A percentile compares a stretch with the other conserved stretches of the same genome.
Evolutionary conservation across 1,140 invertebrate species (phyloP).

Genomic region (Sweltsa coloradensis): DNA sequence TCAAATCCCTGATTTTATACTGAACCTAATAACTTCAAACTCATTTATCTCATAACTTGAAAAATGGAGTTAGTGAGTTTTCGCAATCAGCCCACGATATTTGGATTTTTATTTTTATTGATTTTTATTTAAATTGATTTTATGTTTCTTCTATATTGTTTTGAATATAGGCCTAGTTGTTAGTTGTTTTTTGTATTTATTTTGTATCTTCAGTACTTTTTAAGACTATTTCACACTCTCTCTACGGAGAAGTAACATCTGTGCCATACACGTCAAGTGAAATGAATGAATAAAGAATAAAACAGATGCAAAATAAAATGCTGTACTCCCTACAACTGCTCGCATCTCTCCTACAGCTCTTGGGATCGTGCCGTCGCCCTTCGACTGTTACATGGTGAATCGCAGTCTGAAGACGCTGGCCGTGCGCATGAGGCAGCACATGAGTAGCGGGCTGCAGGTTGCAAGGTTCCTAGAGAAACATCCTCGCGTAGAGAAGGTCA

Average conservation of each 20-base stretch:
- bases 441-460: slow-evolving; percentile 60
- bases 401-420: slow-evolving; percentile 90
- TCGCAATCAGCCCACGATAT: no score
- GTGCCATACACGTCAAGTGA: background rate
- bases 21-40: no score
- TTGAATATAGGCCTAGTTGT: no score
- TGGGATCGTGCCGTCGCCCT: slow-evolving; percentile 89
- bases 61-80: no score
- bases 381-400: slow-evolving; percentile 90
- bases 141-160: no score
- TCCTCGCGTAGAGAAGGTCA: slow-evolving; percentile 28
- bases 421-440: slow-evolving; percentile 82
- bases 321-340: no score
- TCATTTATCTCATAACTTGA: no score
- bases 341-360: slow-evolving; percentile 41
- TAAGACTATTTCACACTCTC: background rate
- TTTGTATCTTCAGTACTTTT: background rate
- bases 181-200: background rate
- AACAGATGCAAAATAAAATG: no score
- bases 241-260: background rate
- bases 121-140: no score
- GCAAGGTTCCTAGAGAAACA: slow-evolving; percentile 71
- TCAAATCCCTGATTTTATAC: no score
- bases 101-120: no score
- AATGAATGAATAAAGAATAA: background rate